Evolutionary conservation across 1,140 invertebrate species (phyloP), one percentile per base, ranked within the genome.

Genomic region (Aethina tumida): DNA sequence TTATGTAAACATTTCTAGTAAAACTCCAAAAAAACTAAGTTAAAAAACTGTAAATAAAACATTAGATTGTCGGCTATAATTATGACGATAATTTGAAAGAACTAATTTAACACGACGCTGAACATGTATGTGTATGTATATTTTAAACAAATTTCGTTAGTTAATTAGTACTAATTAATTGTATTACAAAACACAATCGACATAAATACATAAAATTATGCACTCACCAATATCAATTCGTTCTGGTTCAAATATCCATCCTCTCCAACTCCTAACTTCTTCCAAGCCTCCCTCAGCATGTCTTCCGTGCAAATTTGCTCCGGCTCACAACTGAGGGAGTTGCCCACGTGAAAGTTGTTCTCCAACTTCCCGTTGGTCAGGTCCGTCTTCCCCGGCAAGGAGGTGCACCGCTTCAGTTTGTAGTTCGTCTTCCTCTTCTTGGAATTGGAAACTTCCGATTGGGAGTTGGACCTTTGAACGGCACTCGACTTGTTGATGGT

Each of bases 171-270:
- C n/a, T n/a, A n/a, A n/a, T n/a, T n/a, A n/a, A n/a, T n/a, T n/a
- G n/a, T n/a, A n/a, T n/a, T n/a, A n/a, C n/a, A n/a, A n/a, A n/a
- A n/a, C n/a, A n/a, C n/a, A n/a, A n/a, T n/a, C n/a, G n/a, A n/a
- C n/a, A n/a, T n/a, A 43, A 27, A 49, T 41, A 58, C 73, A 78
- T n/a, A n/a, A n/a, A n/a, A n/a, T n/a, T n/a, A n/a, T n/a, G n/a
- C n/a, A n/a, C n/a, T n/a, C n/a, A 80, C 71, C 28, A 62, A 53
- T 14, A 66, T 64, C 16, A 81, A 59, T 51, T 80, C 74, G 17
- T 59, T 57, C 35, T 71, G 58, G 47, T 71, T 70, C 9, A 80
- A 62, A 50, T 65, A 77, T 2, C 76, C 76, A 62, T 72, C 66
- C 35, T 65, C 55, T 3, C 75, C 76, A 4, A 79, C 70, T 5